Conservation (phyloP, 2,113 vertebrate genomes). For the Naja naja region DNA sequence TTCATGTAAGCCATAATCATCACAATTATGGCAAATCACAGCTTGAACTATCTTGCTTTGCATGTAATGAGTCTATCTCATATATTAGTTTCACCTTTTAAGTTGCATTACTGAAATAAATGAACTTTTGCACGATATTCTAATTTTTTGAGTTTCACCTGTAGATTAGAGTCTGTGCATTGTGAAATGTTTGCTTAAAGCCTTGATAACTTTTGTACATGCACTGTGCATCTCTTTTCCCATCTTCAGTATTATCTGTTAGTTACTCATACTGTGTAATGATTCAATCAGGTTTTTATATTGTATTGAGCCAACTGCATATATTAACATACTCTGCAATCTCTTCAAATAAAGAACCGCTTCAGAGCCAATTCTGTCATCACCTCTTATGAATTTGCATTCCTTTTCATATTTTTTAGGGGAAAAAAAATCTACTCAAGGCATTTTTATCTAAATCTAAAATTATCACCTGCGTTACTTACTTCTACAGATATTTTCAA, state of each 20-base stretch:
- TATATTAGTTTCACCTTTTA: too few relatives aligned
- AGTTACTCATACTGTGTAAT: neutral
- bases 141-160: too few relatives aligned
- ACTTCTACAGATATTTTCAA: conserved; percentile 65
- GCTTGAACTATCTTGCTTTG: too few relatives aligned
- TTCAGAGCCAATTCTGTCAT: conserved; percentile 52
- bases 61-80: too few relatives aligned
- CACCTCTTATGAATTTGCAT: conserved; percentile 39
- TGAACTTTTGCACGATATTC: too few relatives aligned
- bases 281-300: neutral
- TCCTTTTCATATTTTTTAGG: conserved; percentile 42
- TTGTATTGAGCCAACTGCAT: conserved; percentile 27
- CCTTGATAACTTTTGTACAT: neutral
- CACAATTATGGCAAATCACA: too few relatives aligned
- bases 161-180: neutral
- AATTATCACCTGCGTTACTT: conserved; percentile 65
- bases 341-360: conserved; percentile 54
- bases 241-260: neutral
- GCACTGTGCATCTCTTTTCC: neutral
- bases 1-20: too few relatives aligned
- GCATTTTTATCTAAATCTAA: conserved; percentile 50
- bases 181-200: neutral
- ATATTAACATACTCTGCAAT: conserved; percentile 49
- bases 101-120: too few relatives aligned
- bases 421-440: conserved; percentile 45